Conservation (phyloP, 2,113 vertebrate genomes). For the Chlorocebus sabaeus region DNA sequence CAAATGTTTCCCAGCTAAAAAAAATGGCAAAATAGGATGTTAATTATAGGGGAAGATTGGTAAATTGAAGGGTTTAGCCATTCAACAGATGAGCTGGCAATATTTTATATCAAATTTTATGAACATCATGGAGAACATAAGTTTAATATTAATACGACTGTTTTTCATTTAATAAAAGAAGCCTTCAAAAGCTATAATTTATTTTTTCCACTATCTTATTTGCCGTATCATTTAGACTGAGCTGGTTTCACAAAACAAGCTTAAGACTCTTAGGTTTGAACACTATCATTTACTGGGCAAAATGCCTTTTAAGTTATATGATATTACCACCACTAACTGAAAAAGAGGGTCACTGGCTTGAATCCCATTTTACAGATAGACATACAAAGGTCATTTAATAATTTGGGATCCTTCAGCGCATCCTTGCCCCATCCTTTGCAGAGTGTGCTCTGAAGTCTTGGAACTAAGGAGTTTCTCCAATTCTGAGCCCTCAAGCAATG, state of each 20-base stretch:
- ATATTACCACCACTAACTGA: background rate
- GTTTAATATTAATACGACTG: background rate
- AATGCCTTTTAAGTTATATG: background rate
- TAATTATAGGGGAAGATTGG: background rate
- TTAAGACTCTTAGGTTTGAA: background rate
- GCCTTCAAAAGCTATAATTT: background rate
- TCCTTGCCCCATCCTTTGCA: background rate
- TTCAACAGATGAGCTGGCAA: background rate
- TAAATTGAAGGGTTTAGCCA: background rate
- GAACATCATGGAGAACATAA: background rate
- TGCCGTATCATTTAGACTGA: background rate
- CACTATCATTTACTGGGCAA: background rate
- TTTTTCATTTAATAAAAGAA: background rate
- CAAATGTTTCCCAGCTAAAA: background rate
- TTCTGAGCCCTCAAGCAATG: background rate
- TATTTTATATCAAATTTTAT: background rate
- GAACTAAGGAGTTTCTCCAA: background rate
- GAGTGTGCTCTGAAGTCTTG: background rate
- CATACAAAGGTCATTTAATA: background rate
- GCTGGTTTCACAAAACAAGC: background rate
- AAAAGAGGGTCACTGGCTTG: background rate
- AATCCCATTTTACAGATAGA: background rate
- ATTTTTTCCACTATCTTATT: background rate
- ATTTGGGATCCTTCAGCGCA: background rate
- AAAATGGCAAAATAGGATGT: background rate